Conservation (phyloP, 2,888 invertebrate genomes). For the Cistogaster globosa region DNA sequence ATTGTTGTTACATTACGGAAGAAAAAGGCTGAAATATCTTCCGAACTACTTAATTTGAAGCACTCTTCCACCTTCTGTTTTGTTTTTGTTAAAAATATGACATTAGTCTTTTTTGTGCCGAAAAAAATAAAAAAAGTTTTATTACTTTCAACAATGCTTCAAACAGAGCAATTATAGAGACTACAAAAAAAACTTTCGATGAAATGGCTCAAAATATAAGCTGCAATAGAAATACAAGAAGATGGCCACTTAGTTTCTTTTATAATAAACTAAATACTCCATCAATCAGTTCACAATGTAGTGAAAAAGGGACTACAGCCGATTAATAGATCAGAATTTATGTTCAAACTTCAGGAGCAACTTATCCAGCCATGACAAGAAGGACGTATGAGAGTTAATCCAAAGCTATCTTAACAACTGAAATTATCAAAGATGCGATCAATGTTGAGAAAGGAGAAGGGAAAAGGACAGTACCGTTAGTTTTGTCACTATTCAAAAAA, state of each 20-base stretch:
- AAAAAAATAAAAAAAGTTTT: background rate
- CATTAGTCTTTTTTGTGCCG: background rate
- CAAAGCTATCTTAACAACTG: background rate
- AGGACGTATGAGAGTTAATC: background rate
- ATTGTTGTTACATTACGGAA: no score
- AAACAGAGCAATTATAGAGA: background rate
- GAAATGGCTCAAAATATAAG: background rate
- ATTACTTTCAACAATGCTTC: conserved; percentile 1
- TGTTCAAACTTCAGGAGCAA: background rate
- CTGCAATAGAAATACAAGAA: background rate
- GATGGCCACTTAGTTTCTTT: conserved; percentile 4
- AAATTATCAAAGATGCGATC: background rate
- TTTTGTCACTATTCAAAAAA: conserved; percentile 4
- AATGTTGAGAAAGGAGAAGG: background rate
- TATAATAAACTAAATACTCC: conserved; percentile 1
- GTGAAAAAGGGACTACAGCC: no score
- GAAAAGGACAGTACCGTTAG: background rate
- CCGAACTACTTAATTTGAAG: no score
- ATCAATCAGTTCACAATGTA: background rate
- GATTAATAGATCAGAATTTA: no score
- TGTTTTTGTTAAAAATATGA: no score
- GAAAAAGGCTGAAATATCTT: no score
- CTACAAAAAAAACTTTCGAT: background rate
- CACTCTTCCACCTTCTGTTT: no score
- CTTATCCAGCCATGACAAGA: background rate